phyloP scores from a whole-genome alignment of 2,797 vertebrate genomes.

The Tenualosa ilisha region DNA sequence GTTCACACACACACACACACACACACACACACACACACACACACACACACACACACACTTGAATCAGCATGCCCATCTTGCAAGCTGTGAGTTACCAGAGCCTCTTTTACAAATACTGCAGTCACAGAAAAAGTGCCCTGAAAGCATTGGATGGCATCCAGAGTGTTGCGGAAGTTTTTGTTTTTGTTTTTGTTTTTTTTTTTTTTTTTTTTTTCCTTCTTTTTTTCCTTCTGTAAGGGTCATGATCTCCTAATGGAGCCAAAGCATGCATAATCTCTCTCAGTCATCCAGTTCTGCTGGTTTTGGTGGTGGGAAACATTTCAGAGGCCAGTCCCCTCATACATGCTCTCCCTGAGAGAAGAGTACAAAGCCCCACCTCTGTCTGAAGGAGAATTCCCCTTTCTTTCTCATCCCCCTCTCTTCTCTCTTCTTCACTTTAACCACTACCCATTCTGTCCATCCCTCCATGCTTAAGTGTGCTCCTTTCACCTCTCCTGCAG shows the following conservation, averaged over 20 bases:
- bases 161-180: background rate
- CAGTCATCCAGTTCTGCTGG: background rate
- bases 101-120: background rate
- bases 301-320: background rate
- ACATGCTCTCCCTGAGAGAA: background rate
- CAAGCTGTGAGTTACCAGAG: background rate
- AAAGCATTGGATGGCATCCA: background rate
- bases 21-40: background rate
- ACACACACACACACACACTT: background rate
- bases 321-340: background rate
- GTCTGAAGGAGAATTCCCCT: background rate
- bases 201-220: no score
- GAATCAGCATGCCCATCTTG: background rate
- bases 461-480: background rate
- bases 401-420: background rate
- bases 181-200: background rate
- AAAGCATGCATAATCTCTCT: slow-evolving; percentile 2
- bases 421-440: background rate
- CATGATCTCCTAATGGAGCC: background rate
- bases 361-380: background rate
- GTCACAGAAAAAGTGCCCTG: background rate
- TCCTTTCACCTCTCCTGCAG: slow-evolving; percentile 61
- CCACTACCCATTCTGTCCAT: background rate
- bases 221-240: no score
- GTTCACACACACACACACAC: background rate